phyloP scores from a whole-genome alignment of 2,113 vertebrate genomes.

The Perccottus glenii region DNA sequence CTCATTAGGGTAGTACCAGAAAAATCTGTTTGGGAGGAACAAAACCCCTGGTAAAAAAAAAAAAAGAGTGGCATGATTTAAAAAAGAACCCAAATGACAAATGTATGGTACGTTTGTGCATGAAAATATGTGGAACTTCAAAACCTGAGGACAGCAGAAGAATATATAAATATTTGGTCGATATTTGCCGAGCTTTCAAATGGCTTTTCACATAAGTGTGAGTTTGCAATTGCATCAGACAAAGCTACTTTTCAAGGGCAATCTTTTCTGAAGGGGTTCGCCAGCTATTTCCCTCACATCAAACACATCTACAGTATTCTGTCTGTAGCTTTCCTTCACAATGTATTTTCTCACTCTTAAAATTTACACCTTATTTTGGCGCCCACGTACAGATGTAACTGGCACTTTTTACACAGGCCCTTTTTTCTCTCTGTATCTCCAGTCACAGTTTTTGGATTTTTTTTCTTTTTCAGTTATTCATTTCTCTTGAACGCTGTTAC shows the following conservation, averaged over 20 bases:
- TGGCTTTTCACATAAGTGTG: constrained; percentile 56
- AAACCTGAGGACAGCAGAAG: constrained; percentile 48
- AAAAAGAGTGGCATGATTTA: constrained; percentile 54
- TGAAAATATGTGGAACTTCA: constrained; percentile 54
- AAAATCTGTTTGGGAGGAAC: constrained; percentile 65
- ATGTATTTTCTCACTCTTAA: constrained; percentile 50
- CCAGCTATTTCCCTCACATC: constrained; percentile 42
- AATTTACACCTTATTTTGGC: constrained; percentile 58
- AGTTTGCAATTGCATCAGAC: constrained; percentile 62
- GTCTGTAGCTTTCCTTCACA: constrained; percentile 24
- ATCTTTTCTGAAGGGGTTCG: constrained; percentile 39
- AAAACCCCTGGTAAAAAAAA: constrained; percentile 47
- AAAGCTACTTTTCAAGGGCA: constrained; percentile 63
- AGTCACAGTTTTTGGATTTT: constrained; percentile 6
- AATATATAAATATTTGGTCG: constrained; percentile 47
- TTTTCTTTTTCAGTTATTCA: constrained; percentile 21
- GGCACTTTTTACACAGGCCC: constrained; percentile 12
- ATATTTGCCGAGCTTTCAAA: constrained; percentile 61
- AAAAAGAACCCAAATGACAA: constrained; percentile 47
- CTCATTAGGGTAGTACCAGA: constrained; percentile 78
- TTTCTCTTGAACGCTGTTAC: constrained; percentile 24
- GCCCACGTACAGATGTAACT: constrained; percentile 55
- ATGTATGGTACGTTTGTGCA: constrained; percentile 35
- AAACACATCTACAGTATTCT: constrained; percentile 35
- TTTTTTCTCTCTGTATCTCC: neutral